Conservation (phyloP, 2,113 vertebrate species). For the Gorilla gorilla region DNA sequence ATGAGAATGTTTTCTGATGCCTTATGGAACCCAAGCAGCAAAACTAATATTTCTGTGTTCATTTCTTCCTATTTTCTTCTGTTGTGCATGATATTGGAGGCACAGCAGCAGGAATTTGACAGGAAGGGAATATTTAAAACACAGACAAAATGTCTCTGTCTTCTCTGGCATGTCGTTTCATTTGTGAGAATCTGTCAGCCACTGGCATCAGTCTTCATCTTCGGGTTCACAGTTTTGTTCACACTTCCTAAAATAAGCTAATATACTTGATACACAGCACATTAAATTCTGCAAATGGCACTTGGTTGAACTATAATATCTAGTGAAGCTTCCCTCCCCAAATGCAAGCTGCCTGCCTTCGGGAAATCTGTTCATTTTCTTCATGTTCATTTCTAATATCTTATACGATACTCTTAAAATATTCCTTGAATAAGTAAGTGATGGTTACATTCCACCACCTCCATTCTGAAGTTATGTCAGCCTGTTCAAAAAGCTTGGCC, state of each 20-base stretch:
- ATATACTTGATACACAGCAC: not conserved
- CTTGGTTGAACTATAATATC: not conserved
- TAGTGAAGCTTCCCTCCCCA: not conserved
- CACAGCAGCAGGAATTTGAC: not conserved
- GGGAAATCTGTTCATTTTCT: not conserved
- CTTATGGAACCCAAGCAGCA: not conserved
- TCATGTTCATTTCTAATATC: not conserved
- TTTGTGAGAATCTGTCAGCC: conserved; percentile 23
- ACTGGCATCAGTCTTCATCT: not conserved
- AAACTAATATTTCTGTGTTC: conserved; percentile 34
- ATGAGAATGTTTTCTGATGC: not conserved
- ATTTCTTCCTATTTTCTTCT: conserved; percentile 16
- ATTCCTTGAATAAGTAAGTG: not conserved
- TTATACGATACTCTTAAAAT: not conserved
- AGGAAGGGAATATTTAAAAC: conserved; percentile 34
- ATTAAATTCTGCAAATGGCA: conserved; percentile 19
- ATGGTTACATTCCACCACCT: not conserved
- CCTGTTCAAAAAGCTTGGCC: not conserved
- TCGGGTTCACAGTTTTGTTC: conserved; percentile 31
- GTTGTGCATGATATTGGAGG: not conserved
- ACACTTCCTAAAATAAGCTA: conserved; percentile 51
- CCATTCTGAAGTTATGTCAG: not conserved
- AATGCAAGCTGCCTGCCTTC: not conserved
- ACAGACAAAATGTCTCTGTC: conserved; percentile 9
- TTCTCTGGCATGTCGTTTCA: not conserved